These are phyloP conservation scores for Noctua comes DNA, from an alignment of 2,888 invertebrate species.

Conservation along the genomic window DNA sequence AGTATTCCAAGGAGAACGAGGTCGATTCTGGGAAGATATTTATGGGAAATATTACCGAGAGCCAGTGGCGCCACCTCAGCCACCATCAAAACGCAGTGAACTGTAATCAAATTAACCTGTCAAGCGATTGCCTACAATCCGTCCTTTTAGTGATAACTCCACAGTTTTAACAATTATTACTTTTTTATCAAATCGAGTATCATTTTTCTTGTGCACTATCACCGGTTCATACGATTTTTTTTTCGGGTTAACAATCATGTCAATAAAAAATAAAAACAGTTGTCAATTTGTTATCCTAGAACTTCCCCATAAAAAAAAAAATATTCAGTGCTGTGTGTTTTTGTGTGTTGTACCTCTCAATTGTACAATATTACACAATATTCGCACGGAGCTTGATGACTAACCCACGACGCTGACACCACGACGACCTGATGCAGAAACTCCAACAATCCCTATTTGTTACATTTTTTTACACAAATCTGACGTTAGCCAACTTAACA, in stretches of 20 bases:
- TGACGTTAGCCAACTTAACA: no score
- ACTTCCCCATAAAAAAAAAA: no score
- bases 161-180: background rate
- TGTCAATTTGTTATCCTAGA: background rate
- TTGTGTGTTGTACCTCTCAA: no score
- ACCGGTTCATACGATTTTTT: background rate
- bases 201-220: background rate
- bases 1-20: conserved; percentile 63
- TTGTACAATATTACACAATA: no score
- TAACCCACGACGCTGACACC: no score
- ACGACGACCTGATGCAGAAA: no score
- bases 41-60: conserved; percentile 71
- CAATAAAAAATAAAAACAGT: background rate
- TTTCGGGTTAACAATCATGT: background rate
- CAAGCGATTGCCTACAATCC: no score
- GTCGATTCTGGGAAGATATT: conserved; percentile 73
- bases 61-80: conserved; percentile 68
- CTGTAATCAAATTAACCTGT: conserved; percentile 8
- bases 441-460: no score
- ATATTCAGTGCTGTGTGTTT: no score
- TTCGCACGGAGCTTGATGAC: no score
- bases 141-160: background rate
- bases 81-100: conserved; percentile 25
- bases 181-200: background rate
- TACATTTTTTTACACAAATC: no score